phyloP scores from a whole-genome alignment of 92 coral and sea anemone genomes.

The Parazoanthus darwini region DNA sequence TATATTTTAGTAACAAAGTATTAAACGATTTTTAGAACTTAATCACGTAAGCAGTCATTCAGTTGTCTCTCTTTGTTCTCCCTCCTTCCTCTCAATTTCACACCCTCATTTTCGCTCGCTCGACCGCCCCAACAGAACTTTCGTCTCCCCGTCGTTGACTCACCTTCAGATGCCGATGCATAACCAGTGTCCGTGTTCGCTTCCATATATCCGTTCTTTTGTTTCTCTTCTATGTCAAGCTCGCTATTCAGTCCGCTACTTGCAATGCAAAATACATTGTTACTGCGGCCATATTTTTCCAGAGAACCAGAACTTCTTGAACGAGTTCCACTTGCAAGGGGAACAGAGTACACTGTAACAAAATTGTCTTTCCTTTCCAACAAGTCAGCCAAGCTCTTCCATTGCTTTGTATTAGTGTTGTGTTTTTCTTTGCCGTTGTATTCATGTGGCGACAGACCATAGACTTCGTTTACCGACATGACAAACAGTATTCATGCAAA shows the following conservation, averaged over 20 bases:
- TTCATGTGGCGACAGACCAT: not conserved
- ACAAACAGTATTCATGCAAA: not conserved
- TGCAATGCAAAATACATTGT: not conserved
- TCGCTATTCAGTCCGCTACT: not conserved
- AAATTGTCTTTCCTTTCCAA: slow-evolving; percentile 3
- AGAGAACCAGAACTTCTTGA: not conserved
- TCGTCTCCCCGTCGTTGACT: not conserved
- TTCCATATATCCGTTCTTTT: not conserved
- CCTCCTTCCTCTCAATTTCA: too few relatives aligned
- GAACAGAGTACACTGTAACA: not conserved
- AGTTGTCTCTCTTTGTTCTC: too few relatives aligned
- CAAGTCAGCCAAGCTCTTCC: slow-evolving; percentile 14
- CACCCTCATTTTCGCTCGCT: not conserved
- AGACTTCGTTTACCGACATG: slow-evolving; percentile 4
- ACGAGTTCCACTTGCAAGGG: not conserved
- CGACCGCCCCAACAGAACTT: not conserved
- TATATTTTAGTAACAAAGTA: too few relatives aligned
- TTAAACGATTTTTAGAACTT: too few relatives aligned
- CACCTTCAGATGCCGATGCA: not conserved
- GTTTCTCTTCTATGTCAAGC: not conserved
- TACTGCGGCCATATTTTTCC: not conserved
- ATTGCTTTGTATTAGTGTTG: not conserved
- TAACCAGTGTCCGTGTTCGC: slow-evolving; percentile 1
- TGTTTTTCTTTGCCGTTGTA: not conserved
- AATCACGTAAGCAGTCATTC: too few relatives aligned